Base-by-base conservation (phyloP, 2,888 invertebrate genomes). In the Scaptomyza cyrtandrae region DNA sequence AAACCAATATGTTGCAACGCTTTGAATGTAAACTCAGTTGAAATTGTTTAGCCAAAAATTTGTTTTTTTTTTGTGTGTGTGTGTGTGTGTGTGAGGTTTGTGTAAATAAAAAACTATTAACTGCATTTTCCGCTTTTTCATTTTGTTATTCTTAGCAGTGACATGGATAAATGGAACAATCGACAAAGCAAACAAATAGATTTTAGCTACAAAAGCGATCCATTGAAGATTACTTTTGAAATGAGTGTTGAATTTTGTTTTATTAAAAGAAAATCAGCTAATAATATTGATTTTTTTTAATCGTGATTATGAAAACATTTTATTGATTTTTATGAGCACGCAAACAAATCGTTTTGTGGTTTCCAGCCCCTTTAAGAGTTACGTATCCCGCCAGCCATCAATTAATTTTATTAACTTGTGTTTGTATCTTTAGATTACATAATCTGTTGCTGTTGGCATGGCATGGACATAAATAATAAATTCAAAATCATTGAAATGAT, bases 401-500 rank as follows among this genome's bases (percentile, higher is more conserved):
- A 74, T 87, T 80, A 79, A 64, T 79, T 88, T 83, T 79, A 89
- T 86, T 80, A 87, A 87, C 90, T 86, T 50, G 71, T 63, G 64
- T 67, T 70, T 78, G 63, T 77, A 74, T 83, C 73, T 82, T 74
- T 69, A 71, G 59, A 86, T 90, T 90, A 86, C 80, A 87, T 83
- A 89, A 89, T 87, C 81, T 88, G 83, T 81, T 83, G 79, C 71
- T 70, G 61, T 19, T 19, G 19, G 19, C 63, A 55, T 63, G 46
- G 44, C 60, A 9, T 60, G 76, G 54, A 65, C 66, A 86, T 85
- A 79, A 84, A 80, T 81, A 79, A 74, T 37, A 76, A 67, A 79
- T 62, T 60, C 70, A 82, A 75, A 82, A 75, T 79, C 75, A 71
- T 85, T 56, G 77, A 71, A 84, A 87, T 88, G 88, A 85, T 85